A percentile compares a stretch with the other conserved stretches of the same genome.
Conservation (phyloP, 2,888 invertebrate species). For the Malthinus seriepunctatus region DNA sequence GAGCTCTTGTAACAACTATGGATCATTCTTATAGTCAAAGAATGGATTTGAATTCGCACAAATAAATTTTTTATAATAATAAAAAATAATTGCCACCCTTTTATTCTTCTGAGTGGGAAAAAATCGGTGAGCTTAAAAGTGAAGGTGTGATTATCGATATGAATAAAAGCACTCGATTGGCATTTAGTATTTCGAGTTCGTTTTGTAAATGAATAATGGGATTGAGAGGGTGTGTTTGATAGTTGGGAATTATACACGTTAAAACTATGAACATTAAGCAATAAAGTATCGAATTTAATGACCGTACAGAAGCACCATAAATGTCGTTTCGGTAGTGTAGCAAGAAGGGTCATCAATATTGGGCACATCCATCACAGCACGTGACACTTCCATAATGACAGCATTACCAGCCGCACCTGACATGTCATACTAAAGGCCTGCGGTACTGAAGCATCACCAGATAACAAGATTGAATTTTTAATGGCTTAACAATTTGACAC, state of each 20-base stretch:
- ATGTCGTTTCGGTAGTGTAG: slow-evolving; percentile 29
- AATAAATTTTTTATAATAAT: too few relatives aligned
- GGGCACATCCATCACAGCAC: slow-evolving; percentile 49
- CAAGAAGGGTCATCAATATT: slow-evolving; percentile 48
- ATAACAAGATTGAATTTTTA: slow-evolving; percentile 50
- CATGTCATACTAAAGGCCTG: slow-evolving; percentile 39
- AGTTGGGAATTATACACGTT: background rate
- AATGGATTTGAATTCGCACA: too few relatives aligned
- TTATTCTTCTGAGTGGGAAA: too few relatives aligned
- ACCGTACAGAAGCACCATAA: slow-evolving; percentile 32
- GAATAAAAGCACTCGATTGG: too few relatives aligned
- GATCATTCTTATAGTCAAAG: too few relatives aligned
- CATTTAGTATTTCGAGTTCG: too few relatives aligned
- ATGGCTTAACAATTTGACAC: slow-evolving; percentile 41
- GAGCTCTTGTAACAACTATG: too few relatives aligned
- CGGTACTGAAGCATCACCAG: slow-evolving; percentile 38
- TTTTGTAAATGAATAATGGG: background rate
- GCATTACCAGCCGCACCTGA: slow-evolving; percentile 52
- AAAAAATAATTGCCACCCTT: too few relatives aligned
- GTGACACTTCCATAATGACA: slow-evolving; percentile 52
- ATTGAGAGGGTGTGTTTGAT: background rate
- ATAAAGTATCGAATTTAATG: slow-evolving; percentile 36
- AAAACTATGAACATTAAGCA: slow-evolving; percentile 31
- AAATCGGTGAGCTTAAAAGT: too few relatives aligned
- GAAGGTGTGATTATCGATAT: too few relatives aligned